Percentiles rank a stretch among this genome's conserved stretches.
Evolutionary conservation across 2,797 vertebrate species (phyloP).

Genomic region (Thalassophryne amazonica): DNA sequence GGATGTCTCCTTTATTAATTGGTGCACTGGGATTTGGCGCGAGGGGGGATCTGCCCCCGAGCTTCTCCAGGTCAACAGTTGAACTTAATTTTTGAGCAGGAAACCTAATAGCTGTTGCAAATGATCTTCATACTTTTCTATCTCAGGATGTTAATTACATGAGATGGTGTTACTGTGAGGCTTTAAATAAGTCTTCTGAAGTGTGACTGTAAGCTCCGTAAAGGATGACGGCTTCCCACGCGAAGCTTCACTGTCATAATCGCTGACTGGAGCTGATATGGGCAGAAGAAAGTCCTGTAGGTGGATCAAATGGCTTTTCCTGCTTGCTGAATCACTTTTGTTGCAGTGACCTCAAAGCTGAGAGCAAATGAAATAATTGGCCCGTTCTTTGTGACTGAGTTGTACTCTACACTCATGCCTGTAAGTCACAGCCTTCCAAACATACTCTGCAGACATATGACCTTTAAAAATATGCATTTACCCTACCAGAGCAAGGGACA

Average conservation of each 20-base stretch:
- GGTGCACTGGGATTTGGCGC: conserved; percentile 12
- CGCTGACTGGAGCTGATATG: background rate
- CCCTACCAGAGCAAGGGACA: background rate
- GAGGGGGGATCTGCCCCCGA: conserved; percentile 4
- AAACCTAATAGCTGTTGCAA: conserved; percentile 28
- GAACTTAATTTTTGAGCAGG: conserved; percentile 32
- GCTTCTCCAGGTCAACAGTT: conserved; percentile 32
- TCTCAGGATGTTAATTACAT: conserved; percentile 38
- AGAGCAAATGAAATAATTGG: conserved; percentile 32
- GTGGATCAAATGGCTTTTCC: conserved; percentile 6
- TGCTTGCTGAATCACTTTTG: conserved; percentile 12
- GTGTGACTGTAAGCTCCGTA: conserved; percentile 1
- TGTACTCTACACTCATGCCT: too few relatives aligned
- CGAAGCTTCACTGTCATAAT: background rate
- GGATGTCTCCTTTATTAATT: conserved; percentile 33
- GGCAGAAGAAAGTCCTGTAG: background rate
- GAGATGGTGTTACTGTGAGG: conserved; percentile 5
- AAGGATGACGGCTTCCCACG: conserved; percentile 3
- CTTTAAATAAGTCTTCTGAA: conserved; percentile 32
- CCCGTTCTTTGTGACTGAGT: conserved; percentile 23
- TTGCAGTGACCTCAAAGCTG: conserved; percentile 27
- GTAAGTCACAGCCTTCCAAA: too few relatives aligned
- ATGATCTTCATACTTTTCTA: conserved; percentile 37
- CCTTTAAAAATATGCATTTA: conserved; percentile 54
- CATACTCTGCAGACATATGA: conserved; percentile 38